These are phyloP conservation scores for Caenorhabditis doughertyi DNA, from an alignment of 2,888 invertebrate genomes.

Conservation along the genomic window DNA sequence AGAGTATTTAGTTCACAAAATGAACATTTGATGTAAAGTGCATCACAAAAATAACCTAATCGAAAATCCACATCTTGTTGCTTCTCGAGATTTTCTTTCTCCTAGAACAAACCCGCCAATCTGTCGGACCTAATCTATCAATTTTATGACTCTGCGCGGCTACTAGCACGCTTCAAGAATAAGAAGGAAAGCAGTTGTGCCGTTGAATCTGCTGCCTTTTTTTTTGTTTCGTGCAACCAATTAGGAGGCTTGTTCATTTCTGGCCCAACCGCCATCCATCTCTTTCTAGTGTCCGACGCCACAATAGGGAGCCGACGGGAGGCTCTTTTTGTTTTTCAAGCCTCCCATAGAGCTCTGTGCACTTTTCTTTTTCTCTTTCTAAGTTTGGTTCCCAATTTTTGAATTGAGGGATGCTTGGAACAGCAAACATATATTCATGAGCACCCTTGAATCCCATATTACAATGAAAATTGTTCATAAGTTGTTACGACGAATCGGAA, in stretches of 20 bases:
- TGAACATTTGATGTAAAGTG: too few relatives aligned
- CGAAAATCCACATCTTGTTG: slow-evolving; percentile 21
- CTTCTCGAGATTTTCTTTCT: background rate
- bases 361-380: slow-evolving; percentile 1
- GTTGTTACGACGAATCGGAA: slow-evolving; percentile 50
- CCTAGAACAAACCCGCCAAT: slow-evolving; percentile 24
- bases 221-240: slow-evolving; percentile 61
- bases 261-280: slow-evolving; percentile 49
- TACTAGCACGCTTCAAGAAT: slow-evolving; percentile 36
- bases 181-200: slow-evolving; percentile 28
- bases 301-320: slow-evolving; percentile 18
- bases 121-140: slow-evolving; percentile 59
- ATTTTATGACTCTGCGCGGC: slow-evolving; percentile 52
- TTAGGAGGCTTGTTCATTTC: slow-evolving; percentile 57
- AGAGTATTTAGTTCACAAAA: too few relatives aligned
- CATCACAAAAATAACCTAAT: background rate
- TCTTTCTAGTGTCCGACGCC: slow-evolving; percentile 30
- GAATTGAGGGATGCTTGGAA: background rate
- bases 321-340: slow-evolving; percentile 36
- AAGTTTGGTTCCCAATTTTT: background rate
- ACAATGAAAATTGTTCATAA: slow-evolving; percentile 56
- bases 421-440: slow-evolving; percentile 24
- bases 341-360: slow-evolving; percentile 18
- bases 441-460: slow-evolving; percentile 36
- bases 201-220: slow-evolving; percentile 17